phyloP scores from a whole-genome alignment of 2,113 vertebrate genomes.

The Osmerus eperlanus region DNA sequence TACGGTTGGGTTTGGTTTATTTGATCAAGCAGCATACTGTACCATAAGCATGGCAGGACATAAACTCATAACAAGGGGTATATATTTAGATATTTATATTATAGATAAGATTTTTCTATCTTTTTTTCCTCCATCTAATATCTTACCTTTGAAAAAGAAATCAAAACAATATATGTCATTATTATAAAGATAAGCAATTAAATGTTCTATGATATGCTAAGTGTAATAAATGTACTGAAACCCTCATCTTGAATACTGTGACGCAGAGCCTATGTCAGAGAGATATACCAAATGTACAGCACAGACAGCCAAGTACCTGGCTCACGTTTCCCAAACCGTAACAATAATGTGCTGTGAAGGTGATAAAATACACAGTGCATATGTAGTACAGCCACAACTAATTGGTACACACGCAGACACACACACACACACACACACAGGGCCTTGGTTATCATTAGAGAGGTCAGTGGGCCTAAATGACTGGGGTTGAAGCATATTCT shows the following conservation, averaged over 20 bases:
- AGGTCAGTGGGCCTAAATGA: slow-evolving; percentile 11
- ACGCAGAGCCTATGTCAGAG: slow-evolving; percentile 54
- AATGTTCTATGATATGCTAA: slow-evolving; percentile 54
- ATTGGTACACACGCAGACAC: slow-evolving; percentile 53
- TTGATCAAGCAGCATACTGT: slow-evolving; percentile 49
- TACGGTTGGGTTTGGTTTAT: slow-evolving; percentile 34
- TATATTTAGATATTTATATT: slow-evolving; percentile 78
- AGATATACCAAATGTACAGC: slow-evolving; percentile 61
- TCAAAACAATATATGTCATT: slow-evolving; percentile 46
- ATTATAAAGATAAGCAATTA: slow-evolving; percentile 59
- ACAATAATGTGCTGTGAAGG: slow-evolving; percentile 38
- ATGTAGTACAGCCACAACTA: slow-evolving; percentile 8
- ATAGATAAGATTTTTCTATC: slow-evolving; percentile 62
- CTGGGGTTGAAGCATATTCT: slow-evolving; percentile 17
- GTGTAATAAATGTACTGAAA: slow-evolving; percentile 65
- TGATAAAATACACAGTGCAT: slow-evolving; percentile 20
- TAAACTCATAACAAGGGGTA: slow-evolving; percentile 57
- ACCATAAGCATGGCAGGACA: slow-evolving; percentile 55
- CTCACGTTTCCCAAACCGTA: slow-evolving; percentile 43
- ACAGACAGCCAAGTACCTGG: slow-evolving; percentile 45
- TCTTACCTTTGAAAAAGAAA: slow-evolving; percentile 41
- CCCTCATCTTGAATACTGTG: slow-evolving; percentile 67
- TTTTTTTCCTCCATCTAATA: slow-evolving; percentile 45
- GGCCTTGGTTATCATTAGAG: slow-evolving; percentile 1
- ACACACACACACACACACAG: neutral